Conservation (phyloP, 2,113 vertebrate genomes). For the Ophthalmolycus amberensis region DNA sequence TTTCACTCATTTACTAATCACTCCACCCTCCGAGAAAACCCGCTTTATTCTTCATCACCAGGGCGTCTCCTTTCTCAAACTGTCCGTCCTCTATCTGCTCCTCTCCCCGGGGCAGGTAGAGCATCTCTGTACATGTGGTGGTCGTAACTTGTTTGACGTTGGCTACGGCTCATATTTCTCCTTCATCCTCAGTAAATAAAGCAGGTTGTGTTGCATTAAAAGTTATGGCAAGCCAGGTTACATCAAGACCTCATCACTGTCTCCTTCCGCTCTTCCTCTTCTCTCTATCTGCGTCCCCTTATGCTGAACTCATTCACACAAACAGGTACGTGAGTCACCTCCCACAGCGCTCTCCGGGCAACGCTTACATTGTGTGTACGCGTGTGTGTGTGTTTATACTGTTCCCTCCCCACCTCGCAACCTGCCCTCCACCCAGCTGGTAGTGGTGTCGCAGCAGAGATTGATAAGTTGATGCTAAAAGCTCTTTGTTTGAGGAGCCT, state of each 20-base stretch:
- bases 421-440: constrained; percentile 67
- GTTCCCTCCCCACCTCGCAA: constrained; percentile 32
- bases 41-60: neutral
- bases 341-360: constrained; percentile 43
- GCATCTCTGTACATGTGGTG: neutral
- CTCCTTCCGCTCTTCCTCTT: constrained; percentile 14
- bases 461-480: constrained; percentile 78
- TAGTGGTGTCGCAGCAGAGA: constrained; percentile 66
- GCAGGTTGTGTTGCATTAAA: neutral
- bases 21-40: neutral
- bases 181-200: neutral
- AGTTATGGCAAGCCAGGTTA: neutral
- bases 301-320: constrained; percentile 44
- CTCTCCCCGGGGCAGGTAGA: neutral
- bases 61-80: neutral
- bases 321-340: constrained; percentile 51
- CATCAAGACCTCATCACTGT: constrained; percentile 8
- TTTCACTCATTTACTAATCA: neutral
- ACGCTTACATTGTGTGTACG: constrained; percentile 19
- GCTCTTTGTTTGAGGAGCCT: constrained; percentile 79
- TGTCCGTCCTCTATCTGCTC: neutral
- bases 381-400: constrained; percentile 11
- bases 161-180: neutral
- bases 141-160: neutral
- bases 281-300: constrained; percentile 42